These are phyloP conservation scores for Bufotes viridis DNA, from an alignment of 2,797 vertebrate species.

Conservation along the genomic window DNA sequence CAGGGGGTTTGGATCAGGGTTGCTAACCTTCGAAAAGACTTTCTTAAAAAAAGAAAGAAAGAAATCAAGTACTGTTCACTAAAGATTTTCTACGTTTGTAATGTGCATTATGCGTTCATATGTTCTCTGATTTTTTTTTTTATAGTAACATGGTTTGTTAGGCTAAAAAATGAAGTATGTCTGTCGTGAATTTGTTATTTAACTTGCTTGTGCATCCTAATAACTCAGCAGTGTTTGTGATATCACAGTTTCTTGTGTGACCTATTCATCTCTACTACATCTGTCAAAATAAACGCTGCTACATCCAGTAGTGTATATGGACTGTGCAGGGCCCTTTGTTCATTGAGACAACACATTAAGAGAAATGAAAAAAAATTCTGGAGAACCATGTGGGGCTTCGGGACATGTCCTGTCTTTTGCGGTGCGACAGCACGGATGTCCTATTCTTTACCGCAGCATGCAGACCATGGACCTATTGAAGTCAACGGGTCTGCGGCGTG, in stretches of 20 bases:
- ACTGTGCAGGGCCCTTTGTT: neutral
- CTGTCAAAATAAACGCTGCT: neutral
- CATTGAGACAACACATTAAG: too few relatives aligned
- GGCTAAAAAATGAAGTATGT: too few relatives aligned
- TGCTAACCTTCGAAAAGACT: slow-evolving; percentile 4
- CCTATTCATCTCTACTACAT: neutral
- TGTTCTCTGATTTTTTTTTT: neutral
- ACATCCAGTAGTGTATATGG: neutral
- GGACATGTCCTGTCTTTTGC: too few relatives aligned
- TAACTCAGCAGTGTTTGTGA: neutral
- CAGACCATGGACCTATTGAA: too few relatives aligned
- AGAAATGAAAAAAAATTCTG: too few relatives aligned
- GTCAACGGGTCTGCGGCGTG: too few relatives aligned
- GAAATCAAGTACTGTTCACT: neutral
- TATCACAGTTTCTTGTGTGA: neutral
- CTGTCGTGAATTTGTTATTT: neutral
- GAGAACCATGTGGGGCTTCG: too few relatives aligned
- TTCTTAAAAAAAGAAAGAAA: neutral
- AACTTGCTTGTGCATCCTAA: neutral
- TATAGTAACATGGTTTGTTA: too few relatives aligned
- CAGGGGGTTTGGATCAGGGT: slow-evolving; percentile 4
- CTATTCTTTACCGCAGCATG: too few relatives aligned
- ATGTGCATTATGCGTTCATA: neutral
- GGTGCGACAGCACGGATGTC: too few relatives aligned
- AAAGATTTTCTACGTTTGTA: neutral